Conservation (phyloP, 2,797 vertebrate species). For the Mycteria americana region DNA sequence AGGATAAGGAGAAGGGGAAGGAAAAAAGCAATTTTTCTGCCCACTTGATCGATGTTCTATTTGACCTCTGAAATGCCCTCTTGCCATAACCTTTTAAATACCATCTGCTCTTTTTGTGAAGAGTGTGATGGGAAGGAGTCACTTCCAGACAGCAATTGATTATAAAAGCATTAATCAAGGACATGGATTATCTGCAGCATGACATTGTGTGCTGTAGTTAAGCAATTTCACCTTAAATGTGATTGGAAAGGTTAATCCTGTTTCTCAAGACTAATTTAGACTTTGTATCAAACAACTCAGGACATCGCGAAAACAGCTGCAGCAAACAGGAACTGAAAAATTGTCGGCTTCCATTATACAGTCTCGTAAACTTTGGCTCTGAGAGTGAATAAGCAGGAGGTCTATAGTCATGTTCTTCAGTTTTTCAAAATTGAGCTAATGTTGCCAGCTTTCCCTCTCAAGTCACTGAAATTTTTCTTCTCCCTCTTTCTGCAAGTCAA, state of each 20-base stretch:
- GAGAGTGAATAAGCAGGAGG: neutral
- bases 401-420: neutral
- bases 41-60: conserved; percentile 85
- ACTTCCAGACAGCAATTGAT: conserved; percentile 93
- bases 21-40: conserved; percentile 80
- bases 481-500: neutral
- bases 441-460: neutral
- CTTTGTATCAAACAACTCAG: conserved; percentile 49
- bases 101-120: conserved; percentile 92
- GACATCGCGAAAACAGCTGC: neutral
- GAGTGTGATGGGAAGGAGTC: conserved; percentile 87
- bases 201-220: conserved; percentile 74
- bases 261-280: conserved; percentile 63
- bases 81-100: conserved; percentile 91
- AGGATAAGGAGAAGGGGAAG: conserved; percentile 72
- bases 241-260: conserved; percentile 77
- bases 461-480: neutral
- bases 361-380: neutral
- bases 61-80: conserved; percentile 84
- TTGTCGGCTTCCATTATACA: neutral
- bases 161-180: conserved; percentile 95
- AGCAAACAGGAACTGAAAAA: conserved; percentile 62
- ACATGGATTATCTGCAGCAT: conserved; percentile 88
- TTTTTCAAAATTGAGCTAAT: neutral
- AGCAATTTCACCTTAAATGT: conserved; percentile 77